Base-by-base conservation (phyloP, 30 jellyfish, hydroid and myxozoan genomes). In the Aurelia aurita complex sp. Pacific region DNA sequence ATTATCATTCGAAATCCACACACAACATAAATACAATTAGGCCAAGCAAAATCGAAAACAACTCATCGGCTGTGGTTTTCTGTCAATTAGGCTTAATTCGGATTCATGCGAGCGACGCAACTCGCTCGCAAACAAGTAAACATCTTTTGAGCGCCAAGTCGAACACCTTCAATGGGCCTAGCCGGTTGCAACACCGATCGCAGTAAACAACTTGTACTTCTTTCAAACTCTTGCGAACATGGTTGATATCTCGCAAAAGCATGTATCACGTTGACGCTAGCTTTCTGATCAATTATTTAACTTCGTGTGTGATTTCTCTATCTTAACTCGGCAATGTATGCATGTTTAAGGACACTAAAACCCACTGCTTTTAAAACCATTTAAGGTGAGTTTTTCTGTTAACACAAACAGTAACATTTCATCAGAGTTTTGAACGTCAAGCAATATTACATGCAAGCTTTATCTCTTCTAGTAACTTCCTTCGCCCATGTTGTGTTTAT, bases 141-240 rank as follows among this genome's bases (percentile, higher is more conserved):
- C 79, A 77, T 38, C 33, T 77, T 77, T 77, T 61, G 65, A 38
- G 52, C 76, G 76, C 76, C 35, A 52, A 65, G 55, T 52, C 88
- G 86, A 77, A 40, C 74, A 77, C 88, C 88, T 38, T 77, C 88
- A 77, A 77, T 77, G 78, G 88, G 88, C 88, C 88, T 77, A 77
- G 78, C 88, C 88, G 88, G 88, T 77, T 33, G 64, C 78, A 29
- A 67, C 78, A 12, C 64, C 78, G 73, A 66, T 71, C 72, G 88
- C 79, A 42, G 88, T 77, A 77, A 77, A 77, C 88, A 77, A 77
- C 88, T 77, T 53, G 88, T 77, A 72, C 65, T 64, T 64, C 57
- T 46, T 46, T 46, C 57, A 46, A 46, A 46, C 16, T 46, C 57
- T 46, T 46, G 57, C 57, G 57, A 46, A 46, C 57, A 46, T 46